Conservation (phyloP, 1,140 invertebrate genomes). For the Oncopeltus fasciatus region DNA sequence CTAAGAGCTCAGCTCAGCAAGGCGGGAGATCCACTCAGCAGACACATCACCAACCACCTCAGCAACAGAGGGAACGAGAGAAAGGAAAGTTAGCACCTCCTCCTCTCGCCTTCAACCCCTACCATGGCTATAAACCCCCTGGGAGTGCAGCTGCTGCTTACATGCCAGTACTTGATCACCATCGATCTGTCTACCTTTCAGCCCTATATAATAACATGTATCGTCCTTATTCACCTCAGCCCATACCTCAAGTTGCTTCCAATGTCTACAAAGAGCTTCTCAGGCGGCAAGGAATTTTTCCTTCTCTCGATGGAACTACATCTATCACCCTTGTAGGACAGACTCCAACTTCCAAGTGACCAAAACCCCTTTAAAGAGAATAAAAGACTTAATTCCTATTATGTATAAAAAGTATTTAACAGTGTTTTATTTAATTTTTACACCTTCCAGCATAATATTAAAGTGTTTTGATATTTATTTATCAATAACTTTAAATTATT, state of each 20-base stretch:
- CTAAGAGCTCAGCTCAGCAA: background rate
- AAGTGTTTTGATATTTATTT: no score
- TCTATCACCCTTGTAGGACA: conserved; percentile 24
- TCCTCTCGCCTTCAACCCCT: conserved; percentile 30
- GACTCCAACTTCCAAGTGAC: conserved; percentile 24
- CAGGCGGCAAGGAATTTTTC: conserved; percentile 19
- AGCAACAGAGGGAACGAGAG: background rate
- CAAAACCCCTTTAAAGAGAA: background rate
- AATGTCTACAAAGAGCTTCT: conserved; percentile 33
- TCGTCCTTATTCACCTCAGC: conserved; percentile 24
- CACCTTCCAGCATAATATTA: no score
- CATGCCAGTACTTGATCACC: conserved; percentile 24
- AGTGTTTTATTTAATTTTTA: no score
- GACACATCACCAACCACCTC: background rate
- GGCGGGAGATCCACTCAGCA: background rate
- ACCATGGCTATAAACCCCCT: conserved; percentile 27
- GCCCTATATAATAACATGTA: conserved; percentile 29
- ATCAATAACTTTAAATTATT: no score
- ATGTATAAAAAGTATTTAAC: no score
- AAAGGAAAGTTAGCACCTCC: conserved; percentile 24
- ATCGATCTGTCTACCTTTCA: conserved; percentile 27
- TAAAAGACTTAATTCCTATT: no score
- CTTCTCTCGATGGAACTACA: conserved; percentile 23
- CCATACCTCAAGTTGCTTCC: conserved; percentile 23
- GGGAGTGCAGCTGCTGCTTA: no score